These are phyloP conservation scores for Mechanitis messenoides DNA, from an alignment of 2,888 invertebrate genomes.

Conservation along the genomic window DNA sequence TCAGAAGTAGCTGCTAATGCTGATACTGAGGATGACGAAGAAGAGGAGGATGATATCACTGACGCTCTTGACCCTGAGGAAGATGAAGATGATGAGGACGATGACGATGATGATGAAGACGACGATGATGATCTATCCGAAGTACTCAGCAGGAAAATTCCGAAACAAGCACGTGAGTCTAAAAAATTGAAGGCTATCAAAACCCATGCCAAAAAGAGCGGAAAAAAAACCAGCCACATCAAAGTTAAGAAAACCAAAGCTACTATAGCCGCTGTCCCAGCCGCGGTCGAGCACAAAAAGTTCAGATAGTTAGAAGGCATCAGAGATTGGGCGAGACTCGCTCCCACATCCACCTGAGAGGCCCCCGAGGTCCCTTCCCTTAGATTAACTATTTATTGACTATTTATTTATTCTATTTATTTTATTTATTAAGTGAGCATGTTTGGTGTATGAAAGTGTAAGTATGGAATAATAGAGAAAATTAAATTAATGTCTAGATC, in stretches of 20 bases:
- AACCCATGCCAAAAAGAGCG: conserved; percentile 66
- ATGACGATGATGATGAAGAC: conserved; percentile 80
- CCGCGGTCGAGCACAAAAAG: conserved; percentile 69
- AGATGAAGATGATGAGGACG: conserved; percentile 81
- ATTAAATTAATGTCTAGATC: conserved; percentile 78
- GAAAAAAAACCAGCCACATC: conserved; percentile 69
- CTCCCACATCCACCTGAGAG: conserved; percentile 69
- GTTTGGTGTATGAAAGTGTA: conserved; percentile 72
- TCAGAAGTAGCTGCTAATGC: conserved; percentile 54
- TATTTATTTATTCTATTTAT: conserved; percentile 78
- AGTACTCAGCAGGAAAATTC: conserved; percentile 74
- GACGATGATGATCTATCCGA: conserved; percentile 80
- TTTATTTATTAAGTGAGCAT: conserved; percentile 78
- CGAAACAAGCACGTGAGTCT: conserved; percentile 88
- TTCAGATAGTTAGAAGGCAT: conserved; percentile 71
- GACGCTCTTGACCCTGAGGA: conserved; percentile 78
- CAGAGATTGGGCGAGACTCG: conserved; percentile 51
- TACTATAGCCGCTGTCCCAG: conserved; percentile 63
- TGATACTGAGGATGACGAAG: conserved; percentile 74
- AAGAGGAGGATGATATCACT: conserved; percentile 75
- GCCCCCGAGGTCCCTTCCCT: conserved; percentile 65
- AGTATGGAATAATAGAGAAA: conserved; percentile 68
- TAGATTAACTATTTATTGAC: conserved; percentile 77
- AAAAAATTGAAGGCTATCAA: conserved; percentile 78
- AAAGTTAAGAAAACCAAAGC: conserved; percentile 76